These are phyloP conservation scores for Pollenia angustigena DNA, from an alignment of 2,888 invertebrate species.

Conservation along the genomic window DNA sequence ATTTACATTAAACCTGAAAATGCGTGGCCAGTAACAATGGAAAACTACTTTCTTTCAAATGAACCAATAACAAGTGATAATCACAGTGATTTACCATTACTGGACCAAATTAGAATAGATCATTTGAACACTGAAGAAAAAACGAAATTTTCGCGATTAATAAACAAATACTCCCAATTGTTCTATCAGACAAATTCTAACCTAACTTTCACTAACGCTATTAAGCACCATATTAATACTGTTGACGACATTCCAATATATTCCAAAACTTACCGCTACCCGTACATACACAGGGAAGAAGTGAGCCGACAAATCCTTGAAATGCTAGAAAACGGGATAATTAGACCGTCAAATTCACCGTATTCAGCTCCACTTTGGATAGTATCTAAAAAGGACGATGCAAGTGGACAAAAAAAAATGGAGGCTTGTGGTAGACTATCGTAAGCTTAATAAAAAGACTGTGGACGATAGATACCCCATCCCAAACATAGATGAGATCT, in stretches of 20 bases:
- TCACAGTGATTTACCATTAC: too few species aligned
- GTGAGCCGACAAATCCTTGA: background rate
- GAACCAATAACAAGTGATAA: too few species aligned
- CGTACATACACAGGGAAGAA: constrained; percentile 49
- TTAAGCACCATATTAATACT: constrained; percentile 61
- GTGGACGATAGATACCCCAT: too few species aligned
- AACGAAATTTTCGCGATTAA: too few species aligned
- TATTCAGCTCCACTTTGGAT: constrained; percentile 13
- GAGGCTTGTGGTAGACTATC: background rate
- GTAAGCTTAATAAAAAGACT: too few species aligned
- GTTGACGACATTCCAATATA: constrained; percentile 46
- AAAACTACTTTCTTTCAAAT: too few species aligned
- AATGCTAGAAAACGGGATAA: too few species aligned
- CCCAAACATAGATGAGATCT: too few species aligned
- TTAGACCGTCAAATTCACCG: background rate
- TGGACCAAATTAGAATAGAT: too few species aligned
- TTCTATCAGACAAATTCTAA: constrained; percentile 50
- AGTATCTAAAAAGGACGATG: constrained; percentile 17
- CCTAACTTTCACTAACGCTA: constrained; percentile 54
- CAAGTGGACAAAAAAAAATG: constrained; percentile 19
- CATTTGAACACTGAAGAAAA: too few species aligned
- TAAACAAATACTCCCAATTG: background rate
- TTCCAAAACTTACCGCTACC: constrained; percentile 61
- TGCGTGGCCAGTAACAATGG: too few species aligned
- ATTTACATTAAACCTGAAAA: too few species aligned